Conservation (phyloP, 2,113 vertebrate genomes). For the Stigmatopora argus region DNA sequence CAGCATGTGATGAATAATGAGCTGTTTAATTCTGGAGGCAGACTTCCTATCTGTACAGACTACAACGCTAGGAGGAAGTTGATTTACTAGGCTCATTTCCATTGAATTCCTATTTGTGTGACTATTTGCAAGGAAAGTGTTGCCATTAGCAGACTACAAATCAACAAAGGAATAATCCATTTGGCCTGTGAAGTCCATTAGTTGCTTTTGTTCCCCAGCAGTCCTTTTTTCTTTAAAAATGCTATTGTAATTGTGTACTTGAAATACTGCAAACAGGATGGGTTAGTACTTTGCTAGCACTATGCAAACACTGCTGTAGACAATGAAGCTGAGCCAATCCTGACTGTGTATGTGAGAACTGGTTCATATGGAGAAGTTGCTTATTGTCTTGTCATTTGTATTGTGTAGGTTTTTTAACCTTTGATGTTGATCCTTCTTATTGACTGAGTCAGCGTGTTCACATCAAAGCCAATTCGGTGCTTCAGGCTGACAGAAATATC, state of each 20-base stretch:
- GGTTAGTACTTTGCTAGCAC: slow-evolving; percentile 43
- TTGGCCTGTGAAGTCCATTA: slow-evolving; percentile 4
- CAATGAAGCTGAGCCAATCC: slow-evolving; percentile 41
- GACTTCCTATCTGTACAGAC: not conserved
- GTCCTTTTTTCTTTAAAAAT: slow-evolving; percentile 2
- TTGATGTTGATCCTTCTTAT: not conserved
- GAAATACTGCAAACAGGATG: slow-evolving; percentile 67
- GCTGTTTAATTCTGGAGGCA: slow-evolving; percentile 9
- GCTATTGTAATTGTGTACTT: slow-evolving; percentile 41
- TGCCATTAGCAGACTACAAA: not conserved
- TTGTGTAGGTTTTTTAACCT: slow-evolving; percentile 31
- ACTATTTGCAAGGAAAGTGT: not conserved
- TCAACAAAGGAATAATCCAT: not conserved
- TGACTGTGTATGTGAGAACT: slow-evolving; percentile 26
- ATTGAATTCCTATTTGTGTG: not conserved
- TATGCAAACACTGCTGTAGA: slow-evolving; percentile 25
- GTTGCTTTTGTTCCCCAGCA: slow-evolving; percentile 20
- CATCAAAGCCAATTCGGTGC: not conserved
- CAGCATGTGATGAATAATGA: slow-evolving; percentile 23
- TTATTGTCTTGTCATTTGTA: slow-evolving; percentile 42
- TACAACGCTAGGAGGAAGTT: not conserved
- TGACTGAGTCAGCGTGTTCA: not conserved
- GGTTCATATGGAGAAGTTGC: slow-evolving; percentile 28
- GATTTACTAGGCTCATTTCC: not conserved
- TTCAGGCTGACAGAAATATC: slow-evolving; percentile 6